These are phyloP conservation scores for Anorthoa munda DNA, from an alignment of 2,888 invertebrate genomes.

Conservation along the genomic window DNA sequence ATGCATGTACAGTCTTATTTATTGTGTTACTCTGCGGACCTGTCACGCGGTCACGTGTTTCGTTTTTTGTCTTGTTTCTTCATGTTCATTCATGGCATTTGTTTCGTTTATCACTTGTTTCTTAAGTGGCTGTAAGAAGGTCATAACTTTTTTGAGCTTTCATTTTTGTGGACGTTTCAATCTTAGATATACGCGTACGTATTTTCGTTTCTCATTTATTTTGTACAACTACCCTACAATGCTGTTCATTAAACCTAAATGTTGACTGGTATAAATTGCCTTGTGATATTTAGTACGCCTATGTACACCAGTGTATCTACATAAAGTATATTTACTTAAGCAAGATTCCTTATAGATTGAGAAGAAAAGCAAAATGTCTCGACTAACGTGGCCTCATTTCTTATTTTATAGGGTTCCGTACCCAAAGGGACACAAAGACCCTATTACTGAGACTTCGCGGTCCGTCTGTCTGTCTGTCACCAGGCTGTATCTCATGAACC, in stretches of 20 bases:
- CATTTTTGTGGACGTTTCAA: constrained; percentile 12
- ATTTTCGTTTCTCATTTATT: too few relatives aligned
- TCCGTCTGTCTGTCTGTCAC: too few relatives aligned
- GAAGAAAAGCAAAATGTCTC: background rate
- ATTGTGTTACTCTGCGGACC: constrained; percentile 51
- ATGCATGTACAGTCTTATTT: constrained; percentile 49
- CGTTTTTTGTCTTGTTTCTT: constrained; percentile 43
- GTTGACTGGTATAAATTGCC: too few relatives aligned
- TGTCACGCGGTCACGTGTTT: constrained; percentile 37
- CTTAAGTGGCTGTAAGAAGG: constrained; percentile 20
- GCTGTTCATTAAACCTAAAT: too few relatives aligned
- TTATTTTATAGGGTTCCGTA: too few relatives aligned
- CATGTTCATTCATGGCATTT: constrained; percentile 57
- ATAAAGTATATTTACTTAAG: too few relatives aligned
- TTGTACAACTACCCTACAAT: too few relatives aligned
- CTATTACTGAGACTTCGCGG: too few relatives aligned
- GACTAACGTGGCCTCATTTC: background rate
- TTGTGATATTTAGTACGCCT: too few relatives aligned
- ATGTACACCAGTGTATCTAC: too few relatives aligned
- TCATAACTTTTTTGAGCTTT: constrained; percentile 31
- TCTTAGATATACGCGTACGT: background rate
- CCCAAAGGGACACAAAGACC: too few relatives aligned
- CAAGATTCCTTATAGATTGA: background rate
- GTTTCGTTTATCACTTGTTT: constrained; percentile 46
- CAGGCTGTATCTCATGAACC: too few relatives aligned